Conservation (phyloP, 1,140 invertebrate genomes). For the Heliconius congener region DNA sequence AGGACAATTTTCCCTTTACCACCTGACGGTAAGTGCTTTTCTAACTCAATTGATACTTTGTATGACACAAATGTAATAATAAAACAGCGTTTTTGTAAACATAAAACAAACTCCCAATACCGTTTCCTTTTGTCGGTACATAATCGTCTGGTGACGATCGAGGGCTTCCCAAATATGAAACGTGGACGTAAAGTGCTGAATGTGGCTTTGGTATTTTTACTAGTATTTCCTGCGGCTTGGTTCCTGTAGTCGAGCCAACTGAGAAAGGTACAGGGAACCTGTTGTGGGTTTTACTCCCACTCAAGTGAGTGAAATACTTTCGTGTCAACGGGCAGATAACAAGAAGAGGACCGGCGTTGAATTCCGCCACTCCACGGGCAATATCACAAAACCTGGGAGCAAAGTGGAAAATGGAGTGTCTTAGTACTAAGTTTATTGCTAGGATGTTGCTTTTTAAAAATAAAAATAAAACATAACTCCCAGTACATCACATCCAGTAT, state of each 20-base stretch:
- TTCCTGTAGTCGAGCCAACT: too few species aligned
- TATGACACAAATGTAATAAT: constrained; percentile 45
- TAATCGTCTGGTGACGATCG: constrained; percentile 45
- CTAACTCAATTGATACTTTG: constrained; percentile 44
- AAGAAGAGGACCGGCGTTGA: too few species aligned
- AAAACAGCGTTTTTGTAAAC: constrained; percentile 53
- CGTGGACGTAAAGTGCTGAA: constrained; percentile 8
- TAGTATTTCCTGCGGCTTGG: too few species aligned
- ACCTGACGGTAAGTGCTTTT: constrained; percentile 37
- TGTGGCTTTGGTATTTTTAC: constrained; percentile 6
- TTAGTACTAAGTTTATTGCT: too few species aligned
- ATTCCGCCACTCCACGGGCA: too few species aligned
- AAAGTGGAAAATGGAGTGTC: neutral
- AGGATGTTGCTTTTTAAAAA: too few species aligned
- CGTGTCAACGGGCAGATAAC: too few species aligned
- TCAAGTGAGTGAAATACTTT: too few species aligned
- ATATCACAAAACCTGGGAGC: neutral
- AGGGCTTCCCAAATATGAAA: constrained; percentile 37
- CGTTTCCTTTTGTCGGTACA: constrained; percentile 55
- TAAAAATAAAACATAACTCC: too few species aligned
- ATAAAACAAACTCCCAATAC: constrained; percentile 52
- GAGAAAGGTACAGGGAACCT: too few species aligned
- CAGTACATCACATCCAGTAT: constrained; percentile 29
- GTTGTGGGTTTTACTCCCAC: too few species aligned
- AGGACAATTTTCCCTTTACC: constrained; percentile 1